Base-by-base conservation (phyloP, 1,140 invertebrate genomes). In the Solen grandis region DNA sequence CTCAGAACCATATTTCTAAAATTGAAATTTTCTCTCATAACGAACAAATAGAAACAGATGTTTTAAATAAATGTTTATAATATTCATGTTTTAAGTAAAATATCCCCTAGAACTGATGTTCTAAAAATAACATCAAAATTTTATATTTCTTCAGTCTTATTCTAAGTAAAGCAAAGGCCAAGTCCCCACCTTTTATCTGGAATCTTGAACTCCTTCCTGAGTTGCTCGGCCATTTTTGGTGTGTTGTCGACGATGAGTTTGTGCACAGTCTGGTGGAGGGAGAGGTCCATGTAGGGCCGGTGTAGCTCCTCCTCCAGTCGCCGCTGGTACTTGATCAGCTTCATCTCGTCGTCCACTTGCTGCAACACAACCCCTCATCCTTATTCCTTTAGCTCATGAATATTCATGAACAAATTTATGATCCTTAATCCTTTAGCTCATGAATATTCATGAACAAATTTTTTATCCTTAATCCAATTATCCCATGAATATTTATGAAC, bases 121-220 rank as follows among this genome's bases (percentile, higher is more conserved):
- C 2, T 5, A 60, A 5, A 29, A 25, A 60, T 22, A 60, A n/a
- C 31, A 2, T 22, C 19, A 8, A 60, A 19, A 60, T 60, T 3
- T 25, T 16, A 60, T 25, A 27, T 27, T 59, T 13, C 14, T 14
- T 14, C 19, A 65, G 10, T 16, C 19, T 5, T 4, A 29, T 36
- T 35, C 5, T 14, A 27, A 29, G 10, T 27, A 46, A 19, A 22
- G 29, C 16, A 74, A n/a, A n/a, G n/a, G n/a, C n/a, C n/a, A n/a
- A n/a, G 10, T 14, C 65, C 75, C 90, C 91, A 96, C 95, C 96
- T 95, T 93, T 95, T 95, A 88, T 99, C 98, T 1, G 97, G 95
- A 88, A 99, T 96, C 93, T 97, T 98, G 89, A 97, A 99, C 87
- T 98, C 97, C 50, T 95, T 95, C 60, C 95, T 93, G 19, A 99